Conservation (phyloP, 2,888 invertebrate species). For the Parelbella ahira region DNA sequence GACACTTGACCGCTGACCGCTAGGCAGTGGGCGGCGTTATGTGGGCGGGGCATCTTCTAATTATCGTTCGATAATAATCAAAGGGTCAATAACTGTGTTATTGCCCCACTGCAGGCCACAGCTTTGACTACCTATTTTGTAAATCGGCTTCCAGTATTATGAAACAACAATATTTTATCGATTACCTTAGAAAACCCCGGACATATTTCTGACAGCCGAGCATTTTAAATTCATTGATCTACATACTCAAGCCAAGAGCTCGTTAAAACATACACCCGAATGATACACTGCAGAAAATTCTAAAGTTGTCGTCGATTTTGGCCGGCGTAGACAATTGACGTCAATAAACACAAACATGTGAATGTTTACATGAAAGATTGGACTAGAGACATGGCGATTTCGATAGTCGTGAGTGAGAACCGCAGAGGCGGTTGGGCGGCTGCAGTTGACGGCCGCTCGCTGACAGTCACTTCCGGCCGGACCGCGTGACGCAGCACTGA, state of each 20-base stretch:
- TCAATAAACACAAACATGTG: conserved; percentile 34
- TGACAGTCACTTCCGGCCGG: conserved; percentile 62
- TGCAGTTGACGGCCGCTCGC: conserved; percentile 26
- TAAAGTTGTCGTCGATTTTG: no score
- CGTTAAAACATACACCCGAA: conserved; percentile 10
- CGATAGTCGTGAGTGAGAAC: conserved; percentile 4
- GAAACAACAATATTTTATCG: conserved; percentile 3
- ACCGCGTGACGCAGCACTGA: conserved; percentile 31
- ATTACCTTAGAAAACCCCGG: conserved; percentile 2
- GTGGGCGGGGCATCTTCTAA: conserved; percentile 36
- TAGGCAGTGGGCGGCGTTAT: conserved; percentile 34
- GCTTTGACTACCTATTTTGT: no score
- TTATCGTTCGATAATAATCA: conserved; percentile 34
- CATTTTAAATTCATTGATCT: background rate
- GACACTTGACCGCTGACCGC: conserved; percentile 34
- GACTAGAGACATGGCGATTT: conserved; percentile 32
- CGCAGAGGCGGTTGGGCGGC: background rate
- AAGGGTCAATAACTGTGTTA: conserved; percentile 33
- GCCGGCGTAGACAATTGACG: no score
- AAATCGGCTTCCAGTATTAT: no score
- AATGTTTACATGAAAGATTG: conserved; percentile 29
- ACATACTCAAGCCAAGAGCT: background rate
- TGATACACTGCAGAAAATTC: background rate
- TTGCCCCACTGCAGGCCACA: conserved; percentile 21
- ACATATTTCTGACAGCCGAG: conserved; percentile 1